Evolutionary conservation across 1,140 invertebrate species (phyloP).

Genomic region (Diorhabda sublineata): DNA sequence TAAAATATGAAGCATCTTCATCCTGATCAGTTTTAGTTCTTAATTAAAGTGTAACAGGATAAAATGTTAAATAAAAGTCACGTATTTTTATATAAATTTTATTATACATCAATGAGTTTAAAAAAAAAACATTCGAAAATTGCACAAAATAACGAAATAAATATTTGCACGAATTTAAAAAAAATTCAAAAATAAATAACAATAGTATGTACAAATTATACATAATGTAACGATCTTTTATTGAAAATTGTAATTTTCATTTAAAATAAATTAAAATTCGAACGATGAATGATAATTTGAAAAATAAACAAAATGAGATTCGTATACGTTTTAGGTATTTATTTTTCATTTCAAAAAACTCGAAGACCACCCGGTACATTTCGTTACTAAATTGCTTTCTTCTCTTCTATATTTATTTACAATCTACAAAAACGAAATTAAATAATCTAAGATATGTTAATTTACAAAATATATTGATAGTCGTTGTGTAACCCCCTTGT

Average conservation of each 20-base stretch:
- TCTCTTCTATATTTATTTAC: conserved; percentile 26
- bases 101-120: conserved; percentile 16
- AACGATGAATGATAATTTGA: too few relatives aligned
- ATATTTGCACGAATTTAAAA: conserved; percentile 16
- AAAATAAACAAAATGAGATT: not conserved
- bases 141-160: conserved; percentile 20
- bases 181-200: conserved; percentile 9
- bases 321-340: conserved; percentile 24
- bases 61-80: not conserved
- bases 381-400: conserved; percentile 27
- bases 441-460: conserved; percentile 34
- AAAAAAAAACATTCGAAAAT: conserved; percentile 14
- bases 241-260: too few relatives aligned
- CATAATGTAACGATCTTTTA: not conserved
- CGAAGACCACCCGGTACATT: conserved; percentile 18
- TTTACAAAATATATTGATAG: conserved; percentile 40
- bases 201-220: conserved; percentile 20
- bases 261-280: too few relatives aligned
- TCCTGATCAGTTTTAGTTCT: too few relatives aligned
- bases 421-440: conserved; percentile 24
- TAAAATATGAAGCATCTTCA: too few relatives aligned
- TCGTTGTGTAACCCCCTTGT: conserved; percentile 35
- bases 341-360: conserved; percentile 10
- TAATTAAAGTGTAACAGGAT: too few relatives aligned
- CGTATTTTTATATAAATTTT: conserved; percentile 12